Base-by-base conservation (phyloP, 2,888 invertebrate species). In the Lasioglossum calceatum region DNA sequence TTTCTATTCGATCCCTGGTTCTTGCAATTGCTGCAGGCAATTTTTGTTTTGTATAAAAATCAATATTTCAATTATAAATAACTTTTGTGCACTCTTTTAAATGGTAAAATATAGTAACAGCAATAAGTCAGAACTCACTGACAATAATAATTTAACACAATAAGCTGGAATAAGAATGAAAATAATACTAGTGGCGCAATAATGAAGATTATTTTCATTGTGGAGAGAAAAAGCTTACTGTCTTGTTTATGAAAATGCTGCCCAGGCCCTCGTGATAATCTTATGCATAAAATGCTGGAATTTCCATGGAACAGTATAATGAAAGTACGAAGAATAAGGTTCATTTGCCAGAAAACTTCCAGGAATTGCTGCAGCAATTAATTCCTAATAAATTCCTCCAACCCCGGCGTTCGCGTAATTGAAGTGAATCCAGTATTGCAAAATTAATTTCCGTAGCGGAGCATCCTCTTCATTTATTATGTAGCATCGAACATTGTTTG, bases 401-500 rank as follows among this genome's bases (percentile, higher is more conserved):
- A 19, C 44, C 12, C n/a, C 23, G 39, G 23, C 39, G 27, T 76
- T 58, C 14, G n/a, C 42, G 36, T 61, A 61, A 61, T 44, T 54
- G 19, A 4, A 32, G 10, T 23, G 32, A 23, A 72, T 74, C 58
- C 16, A 27, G 36, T 81, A 83, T 75, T 84, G 81, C 81, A 81
- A 81, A 79, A 85, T 82, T 87, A 32, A 78, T 87, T 81, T 47
- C 64, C n/a, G 32, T 64, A 19, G 32, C 47, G n/a, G 10, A 12
- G 27, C 27, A 77, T 58, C 44, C 75, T 10, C 23, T 61, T 70
- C 58, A 36, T 74, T 76, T 44, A 71, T 27, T 44, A 44, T 16
- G 36, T 2, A 23, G 16, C 44, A 44, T 47, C 61, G 47, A 77
- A 64, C 19, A 44, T 50, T 77, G 47, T 23, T 77, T 32, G 32